Base-by-base conservation (phyloP, 1,140 invertebrate genomes). In the Atopsyche davidsoni region DNA sequence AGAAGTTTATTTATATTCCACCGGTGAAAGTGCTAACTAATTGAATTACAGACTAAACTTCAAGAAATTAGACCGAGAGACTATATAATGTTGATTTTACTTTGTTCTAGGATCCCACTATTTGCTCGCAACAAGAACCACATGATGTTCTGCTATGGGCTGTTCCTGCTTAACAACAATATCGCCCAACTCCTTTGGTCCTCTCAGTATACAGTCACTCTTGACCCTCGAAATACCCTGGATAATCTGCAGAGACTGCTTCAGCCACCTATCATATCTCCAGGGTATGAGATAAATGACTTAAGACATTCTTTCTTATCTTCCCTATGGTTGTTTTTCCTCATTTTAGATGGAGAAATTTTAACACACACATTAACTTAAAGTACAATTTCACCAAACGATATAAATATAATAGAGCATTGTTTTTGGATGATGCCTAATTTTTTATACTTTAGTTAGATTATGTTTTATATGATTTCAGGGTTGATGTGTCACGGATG, bases 131-230 rank as follows among this genome's bases (percentile, higher is more conserved):
- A 68, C 4, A 69, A 70, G 0, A 69, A 73, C 54, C 52, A 61
- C 7, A 69, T 66, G 0, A 44, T 73, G 16, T 73, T 72, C 55
- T 64, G 66, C 1, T 73, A 72, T 51, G 71, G 62, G 0, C 58
- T 72, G 55, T 73, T 69, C 38, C 57, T 73, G 0, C 53, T 73
- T 2, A 73, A 74, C 62, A 72, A 69, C 35, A 71, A 70, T 41
- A 67, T 72, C 18, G 69, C 67, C 0, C 71, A 73, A 32, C 36
- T 73, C 22, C 47, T 72, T 2, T 70, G 68, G 64, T 66, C 65
- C 0, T 40, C 67, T 1, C 51, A 58, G 25, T 62, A 64, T 0
- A 36, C 68, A 2, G 59, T 64, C 1, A 60, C 69, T 0, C 50
- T 61, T 4, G 68, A 73, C 43, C 68, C 70, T 58, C 50, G 69